Evolutionary conservation across 2,797 vertebrate species (phyloP).

Genomic region (Allobates femoralis): DNA sequence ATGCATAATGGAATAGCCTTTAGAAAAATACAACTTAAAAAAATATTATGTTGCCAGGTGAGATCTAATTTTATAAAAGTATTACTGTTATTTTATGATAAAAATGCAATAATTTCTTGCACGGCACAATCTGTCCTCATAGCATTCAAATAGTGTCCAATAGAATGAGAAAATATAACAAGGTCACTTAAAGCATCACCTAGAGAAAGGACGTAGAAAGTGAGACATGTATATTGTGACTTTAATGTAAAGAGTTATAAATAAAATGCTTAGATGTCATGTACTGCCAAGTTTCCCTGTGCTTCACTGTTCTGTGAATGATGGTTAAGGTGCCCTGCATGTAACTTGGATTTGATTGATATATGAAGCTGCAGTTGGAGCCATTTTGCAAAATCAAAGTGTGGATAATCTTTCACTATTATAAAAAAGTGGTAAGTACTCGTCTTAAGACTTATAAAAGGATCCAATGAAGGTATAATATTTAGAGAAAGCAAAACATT

Average conservation of each 20-base stretch:
- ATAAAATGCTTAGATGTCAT: conserved; percentile 49
- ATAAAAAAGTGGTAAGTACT: background rate
- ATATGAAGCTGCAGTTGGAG: background rate
- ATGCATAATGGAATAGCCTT: too few species aligned
- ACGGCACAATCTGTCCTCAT: background rate
- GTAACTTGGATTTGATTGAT: conserved; percentile 52
- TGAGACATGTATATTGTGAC: conserved; percentile 35
- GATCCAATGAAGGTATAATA: background rate
- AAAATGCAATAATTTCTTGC: background rate
- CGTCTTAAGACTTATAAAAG: background rate
- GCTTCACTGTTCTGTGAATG: conserved; percentile 30
- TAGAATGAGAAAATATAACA: conserved; percentile 18
- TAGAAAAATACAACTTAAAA: background rate
- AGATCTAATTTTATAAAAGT: background rate
- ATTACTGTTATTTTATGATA: background rate
- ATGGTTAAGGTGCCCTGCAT: conserved; percentile 57
- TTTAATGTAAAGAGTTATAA: conserved; percentile 51
- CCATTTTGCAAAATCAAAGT: conserved; percentile 7
- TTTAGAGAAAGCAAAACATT: background rate
- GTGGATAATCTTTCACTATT: background rate
- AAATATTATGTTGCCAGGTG: background rate
- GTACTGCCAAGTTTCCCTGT: conserved; percentile 34
- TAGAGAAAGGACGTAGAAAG: conserved; percentile 14
- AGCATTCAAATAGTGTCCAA: conserved; percentile 16
- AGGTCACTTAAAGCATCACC: conserved; percentile 32